These are phyloP conservation scores for Pentalonia nigronervosa DNA, from an alignment of 1,140 invertebrate genomes.

Conservation along the genomic window DNA sequence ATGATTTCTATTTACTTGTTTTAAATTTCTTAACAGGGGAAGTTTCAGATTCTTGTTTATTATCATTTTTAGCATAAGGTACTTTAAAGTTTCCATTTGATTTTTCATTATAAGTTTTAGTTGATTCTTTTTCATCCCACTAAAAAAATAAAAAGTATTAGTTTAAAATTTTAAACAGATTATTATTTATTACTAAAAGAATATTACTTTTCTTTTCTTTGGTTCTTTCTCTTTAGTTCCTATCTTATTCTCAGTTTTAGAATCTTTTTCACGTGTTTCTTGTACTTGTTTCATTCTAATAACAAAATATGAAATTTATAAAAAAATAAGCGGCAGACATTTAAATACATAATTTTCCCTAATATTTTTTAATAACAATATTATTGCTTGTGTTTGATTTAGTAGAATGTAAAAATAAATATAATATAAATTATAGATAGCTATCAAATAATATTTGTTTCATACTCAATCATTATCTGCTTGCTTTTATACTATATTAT, in stretches of 20 bases:
- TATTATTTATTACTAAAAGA: background rate
- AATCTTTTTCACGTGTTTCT: conserved; percentile 24
- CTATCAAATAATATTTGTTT: background rate
- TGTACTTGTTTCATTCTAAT: conserved; percentile 44
- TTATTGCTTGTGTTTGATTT: background rate
- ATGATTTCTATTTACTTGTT: conserved; percentile 19
- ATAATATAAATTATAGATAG: background rate
- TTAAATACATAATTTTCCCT: background rate
- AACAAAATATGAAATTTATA: background rate
- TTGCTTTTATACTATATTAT: background rate
- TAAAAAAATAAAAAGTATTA: background rate
- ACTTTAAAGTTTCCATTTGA: conserved; percentile 43
- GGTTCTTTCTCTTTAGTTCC: conserved; percentile 31
- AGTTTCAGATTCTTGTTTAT: background rate
- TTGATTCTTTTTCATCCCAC: conserved; percentile 43
- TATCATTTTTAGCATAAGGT: conserved; percentile 23
- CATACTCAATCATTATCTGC: background rate
- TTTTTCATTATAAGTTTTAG: background rate
- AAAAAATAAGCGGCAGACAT: background rate
- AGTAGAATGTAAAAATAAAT: background rate
- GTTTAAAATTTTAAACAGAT: background rate
- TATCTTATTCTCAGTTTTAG: background rate
- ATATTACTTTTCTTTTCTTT: conserved; percentile 52
- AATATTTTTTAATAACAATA: background rate
- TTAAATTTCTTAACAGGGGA: conserved; percentile 36